phyloP scores from a whole-genome alignment of 2,888 invertebrate genomes.

The Cybosia mesomella region DNA sequence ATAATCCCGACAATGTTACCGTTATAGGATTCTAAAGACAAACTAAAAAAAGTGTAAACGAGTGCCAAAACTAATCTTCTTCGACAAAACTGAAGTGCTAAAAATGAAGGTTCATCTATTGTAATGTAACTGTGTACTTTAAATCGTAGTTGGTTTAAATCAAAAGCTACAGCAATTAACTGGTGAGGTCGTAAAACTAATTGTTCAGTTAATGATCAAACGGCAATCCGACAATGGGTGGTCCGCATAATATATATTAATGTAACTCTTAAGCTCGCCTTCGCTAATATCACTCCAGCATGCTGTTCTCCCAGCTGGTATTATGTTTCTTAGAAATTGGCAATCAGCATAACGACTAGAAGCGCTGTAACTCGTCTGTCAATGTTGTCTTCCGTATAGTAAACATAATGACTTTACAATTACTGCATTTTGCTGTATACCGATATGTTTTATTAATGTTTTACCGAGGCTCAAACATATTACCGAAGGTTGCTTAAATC shows the following conservation, averaged over 20 bases:
- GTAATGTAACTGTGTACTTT: neutral
- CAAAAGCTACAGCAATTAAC: slow-evolving; percentile 31
- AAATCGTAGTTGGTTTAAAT: neutral
- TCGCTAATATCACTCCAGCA: slow-evolving; percentile 65
- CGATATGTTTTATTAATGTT: slow-evolving; percentile 54
- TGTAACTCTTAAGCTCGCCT: slow-evolving; percentile 56
- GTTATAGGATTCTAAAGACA: too few relatives aligned
- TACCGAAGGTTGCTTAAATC: slow-evolving; percentile 57
- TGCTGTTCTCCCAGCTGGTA: slow-evolving; percentile 52
- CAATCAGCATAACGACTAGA: slow-evolving; percentile 63
- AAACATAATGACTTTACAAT: slow-evolving; percentile 60
- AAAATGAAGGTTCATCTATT: neutral
- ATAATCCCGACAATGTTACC: too few relatives aligned
- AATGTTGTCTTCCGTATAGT: slow-evolving; percentile 49
- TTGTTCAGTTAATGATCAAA: slow-evolving; percentile 60
- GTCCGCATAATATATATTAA: slow-evolving; percentile 54
- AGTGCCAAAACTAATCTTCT: too few relatives aligned
- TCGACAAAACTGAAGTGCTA: neutral
- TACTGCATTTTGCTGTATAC: slow-evolving; percentile 59
- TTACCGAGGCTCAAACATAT: slow-evolving; percentile 60
- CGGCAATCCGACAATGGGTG: slow-evolving; percentile 44
- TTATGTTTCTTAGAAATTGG: slow-evolving; percentile 58
- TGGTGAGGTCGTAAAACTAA: slow-evolving; percentile 43
- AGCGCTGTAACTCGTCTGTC: slow-evolving; percentile 58
- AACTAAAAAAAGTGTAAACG: too few relatives aligned